phyloP scores from a whole-genome alignment of 1,140 invertebrate genomes.

The Dryas iulia region DNA sequence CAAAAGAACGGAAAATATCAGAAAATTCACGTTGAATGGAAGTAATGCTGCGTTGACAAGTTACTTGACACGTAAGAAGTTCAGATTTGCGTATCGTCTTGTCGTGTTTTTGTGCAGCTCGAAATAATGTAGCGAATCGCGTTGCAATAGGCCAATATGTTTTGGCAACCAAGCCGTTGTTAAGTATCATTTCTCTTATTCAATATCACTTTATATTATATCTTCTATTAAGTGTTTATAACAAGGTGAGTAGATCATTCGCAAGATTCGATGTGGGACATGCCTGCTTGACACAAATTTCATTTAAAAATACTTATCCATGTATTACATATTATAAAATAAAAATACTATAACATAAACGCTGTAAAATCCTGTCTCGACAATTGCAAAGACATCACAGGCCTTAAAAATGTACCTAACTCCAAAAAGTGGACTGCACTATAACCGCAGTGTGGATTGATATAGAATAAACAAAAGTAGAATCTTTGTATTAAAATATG shows the following conservation, averaged over 20 bases:
- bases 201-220: background rate
- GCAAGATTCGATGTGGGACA: background rate
- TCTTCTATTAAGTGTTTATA: background rate
- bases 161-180: conserved; percentile 17
- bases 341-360: background rate
- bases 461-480: too few relatives aligned
- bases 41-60: conserved; percentile 21
- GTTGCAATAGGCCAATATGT: conserved; percentile 34
- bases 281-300: background rate
- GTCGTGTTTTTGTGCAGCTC: conserved; percentile 11
- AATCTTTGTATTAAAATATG: too few relatives aligned
- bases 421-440: too few relatives aligned
- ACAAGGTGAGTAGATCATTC: conserved; percentile 8
- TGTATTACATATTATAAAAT: background rate
- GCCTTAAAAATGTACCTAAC: too few relatives aligned
- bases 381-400: too few relatives aligned
- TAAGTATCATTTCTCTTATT: background rate
- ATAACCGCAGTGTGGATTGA: too few relatives aligned
- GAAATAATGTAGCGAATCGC: conserved; percentile 18
- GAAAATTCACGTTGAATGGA: conserved; percentile 21
- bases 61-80: conserved; percentile 8
- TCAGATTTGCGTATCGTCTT: conserved; percentile 3
- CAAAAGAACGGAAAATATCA: conserved; percentile 37
- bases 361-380: background rate
- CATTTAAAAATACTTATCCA: background rate